A percentile compares a stretch with the other conserved stretches of the same genome.
phyloP scores from a whole-genome alignment of 1,140 invertebrate species.

The Achroia grisella region DNA sequence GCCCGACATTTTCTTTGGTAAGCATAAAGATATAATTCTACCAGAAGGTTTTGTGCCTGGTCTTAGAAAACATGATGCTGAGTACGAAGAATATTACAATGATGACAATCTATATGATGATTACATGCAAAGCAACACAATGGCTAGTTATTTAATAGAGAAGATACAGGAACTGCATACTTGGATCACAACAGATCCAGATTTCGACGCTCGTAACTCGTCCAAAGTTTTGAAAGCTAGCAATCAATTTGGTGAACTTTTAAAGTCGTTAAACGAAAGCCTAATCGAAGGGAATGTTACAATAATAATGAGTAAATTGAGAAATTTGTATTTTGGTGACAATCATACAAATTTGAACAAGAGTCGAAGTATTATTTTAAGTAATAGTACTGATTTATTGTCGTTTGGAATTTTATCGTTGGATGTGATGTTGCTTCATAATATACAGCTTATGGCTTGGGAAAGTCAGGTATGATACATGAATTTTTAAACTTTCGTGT shows the following conservation, averaged over 20 bases:
- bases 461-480: slow-evolving; percentile 58
- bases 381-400: slow-evolving; percentile 67
- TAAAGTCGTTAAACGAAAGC: slow-evolving; percentile 66
- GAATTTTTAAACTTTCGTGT: no score
- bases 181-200: slow-evolving; percentile 61
- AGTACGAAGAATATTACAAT: slow-evolving; percentile 56
- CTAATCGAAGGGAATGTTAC: slow-evolving; percentile 61
- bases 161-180: slow-evolving; percentile 71
- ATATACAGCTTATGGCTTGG: slow-evolving; percentile 75
- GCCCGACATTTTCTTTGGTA: slow-evolving; percentile 30
- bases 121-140: slow-evolving; percentile 59
- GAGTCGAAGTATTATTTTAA: slow-evolving; percentile 48
- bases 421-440: slow-evolving; percentile 76
- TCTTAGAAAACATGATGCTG: slow-evolving; percentile 22
- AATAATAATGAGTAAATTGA: slow-evolving; percentile 63
- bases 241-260: slow-evolving; percentile 42
- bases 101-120: slow-evolving; percentile 59
- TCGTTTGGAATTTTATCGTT: slow-evolving; percentile 76
- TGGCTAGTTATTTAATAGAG: slow-evolving; percentile 63
- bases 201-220: slow-evolving; percentile 31
- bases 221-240: slow-evolving; percentile 16
- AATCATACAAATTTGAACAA: slow-evolving; percentile 34
- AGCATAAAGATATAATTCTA: slow-evolving; percentile 22
- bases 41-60: slow-evolving; percentile 29
- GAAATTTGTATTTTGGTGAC: slow-evolving; percentile 67